Evolutionary conservation across 2,888 invertebrate genomes (phyloP), one percentile per base, ranked within the genome.

Genomic region (Formica aserva): DNA sequence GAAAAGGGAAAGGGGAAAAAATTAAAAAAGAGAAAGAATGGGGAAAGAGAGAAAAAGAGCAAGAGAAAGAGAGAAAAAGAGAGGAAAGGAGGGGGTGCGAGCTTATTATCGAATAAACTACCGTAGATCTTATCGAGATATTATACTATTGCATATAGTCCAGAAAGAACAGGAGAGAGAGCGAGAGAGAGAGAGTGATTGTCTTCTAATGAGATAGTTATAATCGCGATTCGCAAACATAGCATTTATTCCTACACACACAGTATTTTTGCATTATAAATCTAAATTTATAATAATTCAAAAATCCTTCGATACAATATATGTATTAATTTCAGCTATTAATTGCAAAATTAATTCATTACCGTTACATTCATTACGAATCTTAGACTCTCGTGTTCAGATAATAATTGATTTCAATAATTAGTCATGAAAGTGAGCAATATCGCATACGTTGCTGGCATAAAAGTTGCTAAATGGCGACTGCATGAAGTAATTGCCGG

Each of bases 171-270:
- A 45, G 35, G 9, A 67, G 45, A 38, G 26, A 32, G 32, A 52
- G 22, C 22, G 5, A 52, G 52, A 45, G 3, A 65, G 63, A 48
- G 52, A 45, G 67, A 48, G 76, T 81, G 74, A 63, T 81, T 13
- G 74, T 67, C 62, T 78, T 60, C 4, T 18, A 26, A 71, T 84
- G 65, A 76, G 71, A 82, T 71, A 84, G 26, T 48, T 35, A 55
- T 18, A 35, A 6, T 9, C 15, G 11, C n/a, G 22, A 81, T 74
- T 55, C 38, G n/a, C 69, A 26, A 29, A 29, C 15, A 11, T 15
- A 76, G 22, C 11, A n/a, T 52, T 60, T 15, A 52, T n/a, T 8
- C 11, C 0, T 6, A 22, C 5, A 45, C 1, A 45, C 18, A 15
- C 6, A 1, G 11, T 32, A 15, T n/a, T 45, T 45, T 45, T 45